phyloP scores from a whole-genome alignment of 2,797 vertebrate species.

The Microchirus variegatus region DNA sequence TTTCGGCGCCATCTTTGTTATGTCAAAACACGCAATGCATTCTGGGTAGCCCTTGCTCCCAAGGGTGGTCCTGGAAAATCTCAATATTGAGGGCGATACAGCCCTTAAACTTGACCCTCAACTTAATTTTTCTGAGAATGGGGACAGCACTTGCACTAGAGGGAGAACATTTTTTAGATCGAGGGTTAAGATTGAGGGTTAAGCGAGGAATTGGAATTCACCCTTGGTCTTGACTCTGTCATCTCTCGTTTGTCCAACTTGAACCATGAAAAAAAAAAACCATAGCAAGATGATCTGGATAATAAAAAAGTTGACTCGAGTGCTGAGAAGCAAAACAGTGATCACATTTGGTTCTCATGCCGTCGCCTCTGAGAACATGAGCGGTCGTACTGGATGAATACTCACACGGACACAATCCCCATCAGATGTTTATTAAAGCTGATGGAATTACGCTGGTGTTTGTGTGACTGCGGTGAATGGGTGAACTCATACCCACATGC shows the following conservation, averaged over 20 bases:
- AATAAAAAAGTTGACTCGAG: constrained; percentile 43
- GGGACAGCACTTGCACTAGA: too few species aligned
- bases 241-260: constrained; percentile 18
- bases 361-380: constrained; percentile 28
- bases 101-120: too few species aligned
- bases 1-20: too few species aligned
- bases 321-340: constrained; percentile 30
- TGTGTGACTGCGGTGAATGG: constrained; percentile 41
- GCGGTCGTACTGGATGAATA: constrained; percentile 19
- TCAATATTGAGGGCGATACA: too few species aligned
- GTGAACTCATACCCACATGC: constrained; percentile 20
- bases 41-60: too few species aligned
- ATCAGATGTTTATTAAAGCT: constrained; percentile 55
- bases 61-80: too few species aligned
- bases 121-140: too few species aligned
- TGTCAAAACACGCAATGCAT: too few species aligned
- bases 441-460: constrained; percentile 36
- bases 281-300: constrained; percentile 25
- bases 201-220: too few species aligned
- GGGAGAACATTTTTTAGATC: too few species aligned
- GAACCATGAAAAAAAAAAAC: constrained; percentile 26
- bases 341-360: constrained; percentile 49
- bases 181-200: too few species aligned
- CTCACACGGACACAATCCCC: constrained; percentile 45
- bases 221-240: constrained; percentile 17